Conservation (phyloP, 2,113 vertebrate species). For the Bambusicola thoracicus region DNA sequence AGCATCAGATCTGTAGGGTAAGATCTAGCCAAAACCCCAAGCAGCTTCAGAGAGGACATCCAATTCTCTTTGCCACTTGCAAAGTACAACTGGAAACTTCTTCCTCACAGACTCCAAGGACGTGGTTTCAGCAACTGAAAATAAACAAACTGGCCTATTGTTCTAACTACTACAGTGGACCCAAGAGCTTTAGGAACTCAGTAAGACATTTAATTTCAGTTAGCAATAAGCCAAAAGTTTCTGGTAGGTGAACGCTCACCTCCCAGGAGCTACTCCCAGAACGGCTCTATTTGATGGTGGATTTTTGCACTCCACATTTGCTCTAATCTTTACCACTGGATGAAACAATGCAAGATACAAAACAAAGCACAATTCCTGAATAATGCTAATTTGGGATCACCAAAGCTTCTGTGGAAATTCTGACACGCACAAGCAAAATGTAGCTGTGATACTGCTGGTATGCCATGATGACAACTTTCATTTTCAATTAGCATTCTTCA, state of each 20-base stretch:
- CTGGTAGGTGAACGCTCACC: accelerated
- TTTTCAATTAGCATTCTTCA: conserved; percentile 28
- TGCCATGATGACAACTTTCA: background rate
- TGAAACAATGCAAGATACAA: background rate
- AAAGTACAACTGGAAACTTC: background rate
- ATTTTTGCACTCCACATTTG: background rate
- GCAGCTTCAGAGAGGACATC: background rate
- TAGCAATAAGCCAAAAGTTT: background rate
- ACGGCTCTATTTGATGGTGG: background rate
- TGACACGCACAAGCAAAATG: background rate
- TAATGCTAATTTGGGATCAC: background rate
- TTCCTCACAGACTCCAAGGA: background rate
- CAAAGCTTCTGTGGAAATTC: background rate
- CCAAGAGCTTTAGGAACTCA: background rate
- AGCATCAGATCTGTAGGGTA: background rate
- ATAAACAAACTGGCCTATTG: background rate
- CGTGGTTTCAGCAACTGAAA: background rate
- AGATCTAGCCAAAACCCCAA: background rate
- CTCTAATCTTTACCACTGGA: background rate
- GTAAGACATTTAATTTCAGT: background rate
- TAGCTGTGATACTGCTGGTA: background rate
- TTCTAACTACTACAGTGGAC: background rate
- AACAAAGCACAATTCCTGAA: background rate
- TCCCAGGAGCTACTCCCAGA: background rate
- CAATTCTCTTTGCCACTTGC: accelerated